phyloP scores from a whole-genome alignment of 2,888 invertebrate genomes.

The Philonicus albiceps region DNA sequence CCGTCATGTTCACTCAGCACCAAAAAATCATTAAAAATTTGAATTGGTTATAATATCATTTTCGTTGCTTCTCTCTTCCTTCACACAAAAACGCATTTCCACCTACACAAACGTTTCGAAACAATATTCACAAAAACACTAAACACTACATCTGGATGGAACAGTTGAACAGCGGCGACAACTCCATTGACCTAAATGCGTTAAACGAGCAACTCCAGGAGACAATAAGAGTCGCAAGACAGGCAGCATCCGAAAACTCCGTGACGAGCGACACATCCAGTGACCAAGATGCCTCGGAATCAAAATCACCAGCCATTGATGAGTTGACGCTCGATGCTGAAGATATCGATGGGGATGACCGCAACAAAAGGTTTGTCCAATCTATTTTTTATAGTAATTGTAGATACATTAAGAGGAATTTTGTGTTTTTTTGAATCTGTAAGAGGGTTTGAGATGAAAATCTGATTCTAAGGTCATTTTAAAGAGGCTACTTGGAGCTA shows the following conservation, averaged over 20 bases:
- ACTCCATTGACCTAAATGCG: slow-evolving; percentile 61
- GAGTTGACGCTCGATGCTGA: slow-evolving; percentile 75
- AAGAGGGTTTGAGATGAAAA: too few species aligned
- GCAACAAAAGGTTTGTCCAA: slow-evolving; percentile 73
- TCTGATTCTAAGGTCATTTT: too few species aligned
- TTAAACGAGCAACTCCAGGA: slow-evolving; percentile 63
- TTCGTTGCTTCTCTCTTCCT: slow-evolving; percentile 60
- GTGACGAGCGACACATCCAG: slow-evolving; percentile 37
- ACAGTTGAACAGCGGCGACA: slow-evolving; percentile 52
- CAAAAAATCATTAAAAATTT: not conserved
- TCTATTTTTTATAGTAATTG: not conserved
- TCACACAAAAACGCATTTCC: slow-evolving; percentile 49
- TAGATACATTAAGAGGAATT: too few species aligned
- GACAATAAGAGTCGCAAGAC: slow-evolving; percentile 63
- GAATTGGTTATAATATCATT: slow-evolving; percentile 48
- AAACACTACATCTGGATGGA: slow-evolving; percentile 43
- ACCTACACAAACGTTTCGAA: not conserved
- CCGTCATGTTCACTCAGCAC: not conserved
- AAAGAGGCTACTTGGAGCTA: too few species aligned
- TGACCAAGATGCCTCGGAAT: slow-evolving; percentile 67
- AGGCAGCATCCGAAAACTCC: slow-evolving; percentile 51
- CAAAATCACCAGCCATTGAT: slow-evolving; percentile 71
- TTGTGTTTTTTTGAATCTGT: too few species aligned
- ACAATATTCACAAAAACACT: slow-evolving; percentile 12
- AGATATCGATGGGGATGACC: slow-evolving; percentile 74